Evolutionary conservation across 1,140 invertebrate species (phyloP), one percentile per base, ranked within the genome.

Genomic region (Penaeus chinensis): DNA sequence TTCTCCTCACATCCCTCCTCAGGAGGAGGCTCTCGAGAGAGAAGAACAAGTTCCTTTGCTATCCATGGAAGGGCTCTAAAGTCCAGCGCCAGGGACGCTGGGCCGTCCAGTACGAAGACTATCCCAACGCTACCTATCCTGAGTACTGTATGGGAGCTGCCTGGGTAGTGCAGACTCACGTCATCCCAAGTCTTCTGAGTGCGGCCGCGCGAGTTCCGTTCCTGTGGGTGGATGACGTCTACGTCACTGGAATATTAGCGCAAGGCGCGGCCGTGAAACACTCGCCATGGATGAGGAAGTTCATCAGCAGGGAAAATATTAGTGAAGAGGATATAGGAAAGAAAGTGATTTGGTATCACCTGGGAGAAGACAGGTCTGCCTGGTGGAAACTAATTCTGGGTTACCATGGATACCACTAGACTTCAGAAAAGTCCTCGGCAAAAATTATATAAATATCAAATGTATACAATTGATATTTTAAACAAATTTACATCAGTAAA

Each of bases 211-310:
- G 5, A 11, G 85, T 65, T 16, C 85, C 66, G 0, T 47, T 82
- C 32, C 18, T 87, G 47, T 87, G 85, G 85, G 85, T 87, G 27
- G 85, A 87, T 20, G 85, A 87, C 27, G 85, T 47, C n/a, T 87
- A 87, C 63, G 10, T 87, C 60, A 87, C 85, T 0, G 85, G 85
- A 65, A 27, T 87, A 20, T 63, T 87, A 42, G 79, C 79, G 47
- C 71, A 81, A 18, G 61, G 37, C 13, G 79, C 85, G 22, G 79
- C 22, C 19, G 20, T 87, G 18, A 42, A 47, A 20, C 62, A 60
- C 27, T 69, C 78, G 18, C 16, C 5, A 1, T 16, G 60, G 19
- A n/a, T 71, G 22, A 86, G 42, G 18, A 27, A 86, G 37, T 74
- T n/a, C 20, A 16, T 86, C 13, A 86, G 78, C n/a, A 81, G 42